Evolutionary conservation across 2,888 invertebrate genomes (phyloP).

Genomic region (Smittia aterrima): DNA sequence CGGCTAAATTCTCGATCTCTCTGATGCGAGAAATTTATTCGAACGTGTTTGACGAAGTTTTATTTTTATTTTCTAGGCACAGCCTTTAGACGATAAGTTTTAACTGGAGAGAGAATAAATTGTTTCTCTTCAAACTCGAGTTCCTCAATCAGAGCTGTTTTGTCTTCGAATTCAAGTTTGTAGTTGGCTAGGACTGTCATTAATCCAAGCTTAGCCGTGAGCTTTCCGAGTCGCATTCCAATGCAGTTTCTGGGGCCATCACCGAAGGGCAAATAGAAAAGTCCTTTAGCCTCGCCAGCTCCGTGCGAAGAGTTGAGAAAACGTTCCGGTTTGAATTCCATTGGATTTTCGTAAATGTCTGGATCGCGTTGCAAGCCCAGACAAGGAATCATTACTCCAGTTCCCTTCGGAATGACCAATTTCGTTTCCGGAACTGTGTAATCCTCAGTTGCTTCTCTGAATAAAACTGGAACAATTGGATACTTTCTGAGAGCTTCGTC

Average conservation of each 20-base stretch:
- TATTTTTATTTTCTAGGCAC: too few relatives aligned
- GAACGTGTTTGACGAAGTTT: neutral
- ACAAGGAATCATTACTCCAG: constrained; percentile 51
- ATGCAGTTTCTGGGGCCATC: constrained; percentile 48
- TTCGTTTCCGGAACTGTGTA: constrained; percentile 50
- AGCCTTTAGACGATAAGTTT: neutral
- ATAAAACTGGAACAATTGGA: constrained; percentile 53
- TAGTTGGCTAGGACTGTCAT: neutral
- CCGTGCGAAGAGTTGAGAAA: constrained; percentile 49
- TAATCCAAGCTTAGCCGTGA: constrained; percentile 14
- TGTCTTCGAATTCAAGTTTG: constrained; percentile 2
- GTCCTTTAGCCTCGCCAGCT: constrained; percentile 43
- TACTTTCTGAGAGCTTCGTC: constrained; percentile 50
- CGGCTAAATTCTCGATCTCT: too few relatives aligned
- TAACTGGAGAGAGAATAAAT: neutral
- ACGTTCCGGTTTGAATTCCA: constrained; percentile 54
- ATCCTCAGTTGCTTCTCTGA: constrained; percentile 49
- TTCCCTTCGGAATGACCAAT: constrained; percentile 50
- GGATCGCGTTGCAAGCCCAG: constrained; percentile 54
- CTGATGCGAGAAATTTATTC: too few relatives aligned
- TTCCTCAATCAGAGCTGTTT: neutral
- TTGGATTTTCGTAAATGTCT: constrained; percentile 52
- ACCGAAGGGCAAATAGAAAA: constrained; percentile 50
- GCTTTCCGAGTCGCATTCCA: constrained; percentile 33
- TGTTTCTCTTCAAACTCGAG: neutral